These are phyloP conservation scores for Rhagoletis pomonella DNA, from an alignment of 1,140 invertebrate genomes.

Conservation along the genomic window DNA sequence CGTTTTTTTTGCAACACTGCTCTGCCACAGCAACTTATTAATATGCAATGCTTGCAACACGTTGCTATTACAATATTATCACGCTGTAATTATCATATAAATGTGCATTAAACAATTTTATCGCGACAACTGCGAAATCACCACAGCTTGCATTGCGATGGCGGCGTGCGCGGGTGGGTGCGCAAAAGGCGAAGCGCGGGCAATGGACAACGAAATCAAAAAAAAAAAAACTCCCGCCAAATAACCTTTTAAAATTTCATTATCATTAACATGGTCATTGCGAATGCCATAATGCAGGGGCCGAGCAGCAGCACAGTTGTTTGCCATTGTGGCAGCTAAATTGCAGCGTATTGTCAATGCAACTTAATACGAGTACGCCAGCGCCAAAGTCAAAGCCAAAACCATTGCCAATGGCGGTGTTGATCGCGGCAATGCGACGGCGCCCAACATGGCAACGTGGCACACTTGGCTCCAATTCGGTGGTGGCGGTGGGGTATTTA, in stretches of 20 bases:
- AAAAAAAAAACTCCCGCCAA: not conserved
- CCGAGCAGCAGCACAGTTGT: not conserved
- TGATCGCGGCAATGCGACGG: constrained; percentile 39
- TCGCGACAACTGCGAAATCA: constrained; percentile 44
- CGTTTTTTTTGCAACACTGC: too few species aligned
- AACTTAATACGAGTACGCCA: constrained; percentile 39
- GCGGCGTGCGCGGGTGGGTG: not conserved
- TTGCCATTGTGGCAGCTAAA: constrained; percentile 27
- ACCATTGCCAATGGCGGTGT: constrained; percentile 24
- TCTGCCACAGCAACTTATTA: not conserved
- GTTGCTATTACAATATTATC: constrained; percentile 44
- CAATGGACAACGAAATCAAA: not conserved
- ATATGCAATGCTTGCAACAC: constrained; percentile 27
- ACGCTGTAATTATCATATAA: constrained; percentile 46
- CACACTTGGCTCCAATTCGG: not conserved
- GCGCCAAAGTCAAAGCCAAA: not conserved
- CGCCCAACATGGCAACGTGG: constrained; percentile 33
- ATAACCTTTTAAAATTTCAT: constrained; percentile 52
- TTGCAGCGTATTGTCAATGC: constrained; percentile 46
- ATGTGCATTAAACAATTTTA: constrained; percentile 49
- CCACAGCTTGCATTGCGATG: not conserved
- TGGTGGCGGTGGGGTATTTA: not conserved
- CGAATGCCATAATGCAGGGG: constrained; percentile 9
- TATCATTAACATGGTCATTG: constrained; percentile 51
- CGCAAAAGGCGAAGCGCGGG: not conserved